phyloP scores from a whole-genome alignment of 1,140 invertebrate genomes.

The Drosophila gunungcola region DNA sequence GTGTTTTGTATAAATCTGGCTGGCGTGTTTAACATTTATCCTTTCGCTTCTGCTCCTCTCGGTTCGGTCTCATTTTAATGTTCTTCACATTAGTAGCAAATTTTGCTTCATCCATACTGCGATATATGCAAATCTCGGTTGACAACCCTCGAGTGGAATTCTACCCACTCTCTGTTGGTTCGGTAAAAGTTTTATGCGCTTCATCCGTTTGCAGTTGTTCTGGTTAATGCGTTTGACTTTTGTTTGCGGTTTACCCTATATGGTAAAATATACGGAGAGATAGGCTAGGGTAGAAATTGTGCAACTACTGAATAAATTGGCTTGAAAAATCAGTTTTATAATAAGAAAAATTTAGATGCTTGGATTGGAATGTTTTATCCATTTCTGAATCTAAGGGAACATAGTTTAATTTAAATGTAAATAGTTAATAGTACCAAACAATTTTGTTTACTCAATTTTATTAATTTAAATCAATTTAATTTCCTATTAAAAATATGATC shows the following conservation, averaged over 20 bases:
- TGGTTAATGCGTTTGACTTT: slow-evolving; percentile 71
- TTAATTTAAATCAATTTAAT: no score
- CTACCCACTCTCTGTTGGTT: slow-evolving; percentile 1
- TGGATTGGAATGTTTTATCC: no score
- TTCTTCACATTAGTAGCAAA: slow-evolving; percentile 59
- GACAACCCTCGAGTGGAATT: slow-evolving; percentile 40
- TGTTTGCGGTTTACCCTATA: slow-evolving; percentile 40
- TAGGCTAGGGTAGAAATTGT: not conserved
- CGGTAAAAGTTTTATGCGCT: slow-evolving; percentile 55
- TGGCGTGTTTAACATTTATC: slow-evolving; percentile 67
- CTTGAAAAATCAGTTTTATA: no score
- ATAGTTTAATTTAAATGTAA: no score
- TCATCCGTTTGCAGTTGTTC: slow-evolving; percentile 45
- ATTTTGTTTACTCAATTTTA: no score
- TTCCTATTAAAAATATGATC: no score
- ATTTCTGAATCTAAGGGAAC: no score
- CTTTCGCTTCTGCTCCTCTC: slow-evolving; percentile 1
- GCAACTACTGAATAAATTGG: no score
- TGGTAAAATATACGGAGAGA: no score
- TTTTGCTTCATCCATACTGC: slow-evolving; percentile 39
- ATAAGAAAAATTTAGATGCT: no score
- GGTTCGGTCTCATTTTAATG: slow-evolving; percentile 54
- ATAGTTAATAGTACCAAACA: no score
- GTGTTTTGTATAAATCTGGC: slow-evolving; percentile 51
- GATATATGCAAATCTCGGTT: slow-evolving; percentile 55